phyloP scores from a whole-genome alignment of 2,888 invertebrate species.

The Tenthredo livida region DNA sequence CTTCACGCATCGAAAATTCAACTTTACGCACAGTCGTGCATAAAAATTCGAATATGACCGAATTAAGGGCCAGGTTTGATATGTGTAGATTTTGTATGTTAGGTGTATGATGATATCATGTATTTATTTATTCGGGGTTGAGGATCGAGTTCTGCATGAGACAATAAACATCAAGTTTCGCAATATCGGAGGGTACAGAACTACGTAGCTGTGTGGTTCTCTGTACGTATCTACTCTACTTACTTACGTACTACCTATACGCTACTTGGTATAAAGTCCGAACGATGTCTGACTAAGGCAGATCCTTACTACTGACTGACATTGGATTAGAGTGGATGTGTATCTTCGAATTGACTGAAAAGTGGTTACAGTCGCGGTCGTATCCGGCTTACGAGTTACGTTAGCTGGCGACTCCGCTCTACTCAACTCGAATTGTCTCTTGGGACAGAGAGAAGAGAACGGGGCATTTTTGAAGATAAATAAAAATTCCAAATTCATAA shows the following conservation, averaged over 20 bases:
- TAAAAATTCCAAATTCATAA: background rate
- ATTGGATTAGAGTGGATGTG: background rate
- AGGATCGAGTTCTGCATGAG: constrained; percentile 3
- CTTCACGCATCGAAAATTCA: no score
- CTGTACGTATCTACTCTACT: background rate
- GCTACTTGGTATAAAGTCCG: background rate
- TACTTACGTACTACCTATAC: background rate
- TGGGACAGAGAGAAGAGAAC: background rate
- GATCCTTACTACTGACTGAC: constrained; percentile 8
- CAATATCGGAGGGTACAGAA: background rate
- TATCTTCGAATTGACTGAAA: constrained; percentile 1
- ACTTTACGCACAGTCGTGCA: no score
- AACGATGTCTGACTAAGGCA: background rate
- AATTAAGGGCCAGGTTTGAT: no score
- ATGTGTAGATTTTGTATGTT: no score
- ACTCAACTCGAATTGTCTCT: constrained; percentile 2
- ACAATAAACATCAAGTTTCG: background rate
- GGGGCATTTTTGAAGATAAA: background rate
- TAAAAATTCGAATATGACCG: no score
- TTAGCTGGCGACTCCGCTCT: background rate
- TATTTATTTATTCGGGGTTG: background rate
- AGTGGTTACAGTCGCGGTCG: background rate
- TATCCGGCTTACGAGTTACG: background rate
- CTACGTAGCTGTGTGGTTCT: background rate
- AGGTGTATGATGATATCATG: background rate